A percentile compares a stretch with the other conserved stretches of the same genome.
Conservation (phyloP, 2,113 vertebrate species). For the Apodemus sylvaticus region DNA sequence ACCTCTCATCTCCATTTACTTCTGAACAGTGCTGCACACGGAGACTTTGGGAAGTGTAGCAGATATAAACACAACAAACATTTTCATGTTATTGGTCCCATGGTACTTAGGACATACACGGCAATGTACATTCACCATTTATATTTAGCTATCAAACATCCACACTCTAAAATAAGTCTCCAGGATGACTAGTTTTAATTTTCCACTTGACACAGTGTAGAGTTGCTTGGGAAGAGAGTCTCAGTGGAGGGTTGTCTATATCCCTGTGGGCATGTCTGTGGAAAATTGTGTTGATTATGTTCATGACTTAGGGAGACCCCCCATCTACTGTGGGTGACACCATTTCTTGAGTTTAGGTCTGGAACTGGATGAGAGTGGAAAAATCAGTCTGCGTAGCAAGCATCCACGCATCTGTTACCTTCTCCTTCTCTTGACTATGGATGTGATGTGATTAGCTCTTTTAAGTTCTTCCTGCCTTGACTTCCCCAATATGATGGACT, state of each 20-base stretch:
- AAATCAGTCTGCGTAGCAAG: background rate
- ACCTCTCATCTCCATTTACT: background rate
- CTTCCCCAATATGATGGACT: background rate
- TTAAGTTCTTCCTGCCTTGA: background rate
- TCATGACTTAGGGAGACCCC: background rate
- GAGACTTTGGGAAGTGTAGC: background rate
- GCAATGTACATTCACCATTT: background rate
- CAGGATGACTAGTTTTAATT: background rate
- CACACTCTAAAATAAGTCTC: background rate
- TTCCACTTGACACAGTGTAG: background rate
- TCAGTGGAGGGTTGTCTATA: background rate
- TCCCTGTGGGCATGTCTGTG: background rate
- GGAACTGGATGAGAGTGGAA: background rate
- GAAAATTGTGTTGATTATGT: background rate
- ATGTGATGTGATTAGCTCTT: background rate
- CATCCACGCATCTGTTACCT: no score
- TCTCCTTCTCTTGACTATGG: background rate
- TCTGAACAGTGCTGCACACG: background rate
- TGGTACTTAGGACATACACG: background rate
- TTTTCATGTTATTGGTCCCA: slow-evolving; percentile 9
- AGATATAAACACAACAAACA: background rate
- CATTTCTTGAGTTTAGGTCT: background rate
- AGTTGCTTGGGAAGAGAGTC: background rate
- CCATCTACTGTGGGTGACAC: background rate
- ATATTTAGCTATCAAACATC: background rate